A percentile compares a stretch with the other conserved stretches of the same genome.
Evolutionary conservation across 2,797 vertebrate species (phyloP).

Genomic region (Acridotheres tristis): DNA sequence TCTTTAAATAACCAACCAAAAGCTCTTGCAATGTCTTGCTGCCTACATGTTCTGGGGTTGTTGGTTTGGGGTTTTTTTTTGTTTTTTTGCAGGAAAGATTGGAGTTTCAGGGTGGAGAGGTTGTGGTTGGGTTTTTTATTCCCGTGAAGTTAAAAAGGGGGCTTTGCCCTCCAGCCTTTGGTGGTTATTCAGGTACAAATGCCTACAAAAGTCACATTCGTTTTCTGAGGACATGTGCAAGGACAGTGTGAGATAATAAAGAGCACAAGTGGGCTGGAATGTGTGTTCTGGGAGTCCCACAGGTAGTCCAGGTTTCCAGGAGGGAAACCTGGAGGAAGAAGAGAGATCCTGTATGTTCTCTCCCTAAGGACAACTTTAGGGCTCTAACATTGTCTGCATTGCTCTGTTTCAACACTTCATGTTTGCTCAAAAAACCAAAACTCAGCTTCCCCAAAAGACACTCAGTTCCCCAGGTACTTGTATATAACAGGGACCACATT

Average conservation of each 20-base stretch:
- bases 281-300: background rate
- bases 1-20: background rate
- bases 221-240: background rate
- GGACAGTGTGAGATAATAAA: background rate
- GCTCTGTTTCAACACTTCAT: background rate
- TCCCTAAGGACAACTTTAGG: background rate
- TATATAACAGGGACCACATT: background rate
- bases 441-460: background rate
- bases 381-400: background rate
- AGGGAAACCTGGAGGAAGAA: background rate
- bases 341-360: background rate
- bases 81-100: accelerated
- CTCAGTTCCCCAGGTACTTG: background rate
- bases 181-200: background rate
- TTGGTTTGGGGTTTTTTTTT: too few relatives aligned
- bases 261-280: background rate
- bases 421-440: background rate
- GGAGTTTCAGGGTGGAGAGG: accelerated
- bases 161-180: background rate
- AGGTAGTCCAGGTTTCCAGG: background rate
- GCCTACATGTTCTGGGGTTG: background rate
- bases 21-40: background rate
- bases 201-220: background rate
- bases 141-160: background rate
- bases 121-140: background rate